phyloP scores from a whole-genome alignment of 1,140 invertebrate species.

The Halesus radiatus region DNA sequence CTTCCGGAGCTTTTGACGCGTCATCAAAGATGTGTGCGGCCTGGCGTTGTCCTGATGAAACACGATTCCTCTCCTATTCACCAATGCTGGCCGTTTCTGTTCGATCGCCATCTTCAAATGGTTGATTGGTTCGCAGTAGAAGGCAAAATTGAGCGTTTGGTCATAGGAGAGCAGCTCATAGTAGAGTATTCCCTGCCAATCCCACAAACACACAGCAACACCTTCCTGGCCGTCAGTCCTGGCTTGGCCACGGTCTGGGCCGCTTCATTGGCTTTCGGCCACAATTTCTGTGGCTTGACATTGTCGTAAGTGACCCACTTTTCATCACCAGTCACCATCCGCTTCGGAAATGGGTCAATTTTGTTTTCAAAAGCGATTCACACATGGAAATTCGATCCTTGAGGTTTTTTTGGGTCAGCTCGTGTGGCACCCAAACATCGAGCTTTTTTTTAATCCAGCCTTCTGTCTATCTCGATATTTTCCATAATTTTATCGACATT shows the following conservation, averaged over 20 bases:
- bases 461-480: conserved; percentile 19
- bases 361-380: too few relatives aligned
- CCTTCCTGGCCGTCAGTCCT: conserved; percentile 18
- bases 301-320: too few relatives aligned
- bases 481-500: conserved; percentile 14
- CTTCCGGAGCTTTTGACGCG: too few relatives aligned
- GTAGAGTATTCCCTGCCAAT: conserved; percentile 26
- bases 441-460: conserved; percentile 22
- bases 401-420: conserved; percentile 11
- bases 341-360: too few relatives aligned
- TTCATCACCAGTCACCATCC: too few relatives aligned
- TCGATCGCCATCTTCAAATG: conserved; percentile 12
- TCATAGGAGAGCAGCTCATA: conserved; percentile 3
- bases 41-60: conserved; percentile 22
- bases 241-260: conserved; percentile 3
- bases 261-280: neutral
- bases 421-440: conserved; percentile 7
- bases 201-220: conserved; percentile 17
- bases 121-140: conserved; percentile 6
- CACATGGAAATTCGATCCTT: conserved; percentile 7
- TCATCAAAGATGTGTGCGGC: conserved; percentile 9
- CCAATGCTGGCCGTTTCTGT: conserved; percentile 7
- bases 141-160: conserved; percentile 14
- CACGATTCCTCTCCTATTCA: conserved; percentile 20
- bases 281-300: too few relatives aligned